Base-by-base conservation (phyloP, 2,797 vertebrate species). In the Anguilla obscura region DNA sequence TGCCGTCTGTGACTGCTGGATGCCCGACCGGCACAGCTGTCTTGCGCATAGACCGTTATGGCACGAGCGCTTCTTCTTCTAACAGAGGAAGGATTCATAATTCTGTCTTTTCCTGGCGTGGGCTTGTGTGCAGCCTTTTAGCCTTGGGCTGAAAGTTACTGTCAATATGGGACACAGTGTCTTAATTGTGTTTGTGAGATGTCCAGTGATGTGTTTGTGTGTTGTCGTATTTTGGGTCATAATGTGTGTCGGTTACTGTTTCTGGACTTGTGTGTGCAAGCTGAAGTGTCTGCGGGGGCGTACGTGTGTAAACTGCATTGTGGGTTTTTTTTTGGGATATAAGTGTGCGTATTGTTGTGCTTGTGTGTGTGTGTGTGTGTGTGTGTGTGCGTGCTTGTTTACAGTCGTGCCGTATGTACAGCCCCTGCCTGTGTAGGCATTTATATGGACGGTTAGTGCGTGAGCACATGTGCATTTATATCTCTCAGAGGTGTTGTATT, bases 401-500 rank as follows among this genome's bases (percentile, higher is more conserved):
- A 21, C 45, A 18, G 2, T n/a, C 2, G 80, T 48, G 48, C 18
- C 48, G 1, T 50, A 83, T 21, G 16, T 52, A 16, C 33, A 79
- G 80, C 24, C 40, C 16, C 36, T 79, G 7, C n/a, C 16, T 21
- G 79, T 21, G 79, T 82, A 24, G 21, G 45, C 52, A 18, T 52
- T 24, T n/a, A 45, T n/a, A 7, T n/a, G 18, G 21, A 9, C 3
- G 9, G 40, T 21, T 83, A 48, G 36, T 83, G 50, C 30, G 82
- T 54, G 79, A n/a, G 82, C 14, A 56, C 82, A 80, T 45, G 76
- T 80, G 76, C 76, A 10, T 48, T 36, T 76, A 50, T 80, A 50
- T 80, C 76, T 40, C 76, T 84, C n/a, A 27, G 82, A 88, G 87
- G 71, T 54, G 50, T 58, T 33, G 36, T 80, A 80, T 80, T 80